Evolutionary conservation across 2,797 vertebrate species (phyloP).

Genomic region (Sebastes vulpes): DNA sequence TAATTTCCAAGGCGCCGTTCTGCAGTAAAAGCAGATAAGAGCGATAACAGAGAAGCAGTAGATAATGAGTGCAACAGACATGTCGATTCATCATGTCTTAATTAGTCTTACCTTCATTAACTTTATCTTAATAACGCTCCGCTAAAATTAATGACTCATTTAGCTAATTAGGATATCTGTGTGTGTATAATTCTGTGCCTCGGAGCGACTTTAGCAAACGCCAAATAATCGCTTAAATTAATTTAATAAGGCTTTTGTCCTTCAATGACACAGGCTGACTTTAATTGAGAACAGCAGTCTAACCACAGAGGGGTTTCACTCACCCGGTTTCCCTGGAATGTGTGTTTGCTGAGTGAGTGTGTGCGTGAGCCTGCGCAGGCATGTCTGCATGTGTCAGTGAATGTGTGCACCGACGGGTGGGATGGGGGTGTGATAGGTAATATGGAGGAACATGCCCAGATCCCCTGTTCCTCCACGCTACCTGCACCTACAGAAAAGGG

Average conservation of each 20-base stretch:
- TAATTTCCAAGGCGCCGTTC: conserved; percentile 31
- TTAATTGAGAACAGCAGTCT: conserved; percentile 31
- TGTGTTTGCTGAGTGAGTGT: conserved; percentile 1
- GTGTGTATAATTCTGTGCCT: conserved; percentile 46
- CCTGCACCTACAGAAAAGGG: conserved; percentile 75
- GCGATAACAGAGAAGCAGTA: conserved; percentile 48
- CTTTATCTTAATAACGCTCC: conserved; percentile 85
- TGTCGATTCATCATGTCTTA: conserved; percentile 82
- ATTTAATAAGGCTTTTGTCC: conserved; percentile 71
- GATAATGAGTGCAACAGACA: conserved; percentile 73
- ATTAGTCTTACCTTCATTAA: conserved; percentile 85
- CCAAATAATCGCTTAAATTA: conserved; percentile 52
- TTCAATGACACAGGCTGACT: conserved; percentile 58
- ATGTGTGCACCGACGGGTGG: background rate
- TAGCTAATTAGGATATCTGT: conserved; percentile 67
- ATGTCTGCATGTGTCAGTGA: background rate
- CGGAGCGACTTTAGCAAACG: conserved; percentile 51
- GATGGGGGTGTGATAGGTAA: conserved; percentile 35
- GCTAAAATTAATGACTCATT: conserved; percentile 75
- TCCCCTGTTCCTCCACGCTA: conserved; percentile 54
- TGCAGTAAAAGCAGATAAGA: conserved; percentile 58
- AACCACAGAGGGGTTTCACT: conserved; percentile 28
- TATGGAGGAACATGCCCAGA: conserved; percentile 48
- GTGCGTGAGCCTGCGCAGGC: background rate
- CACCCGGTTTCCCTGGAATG: background rate